These are phyloP conservation scores for Alentia gelatinosa DNA, from an alignment of 2,888 invertebrate species.

Conservation along the genomic window DNA sequence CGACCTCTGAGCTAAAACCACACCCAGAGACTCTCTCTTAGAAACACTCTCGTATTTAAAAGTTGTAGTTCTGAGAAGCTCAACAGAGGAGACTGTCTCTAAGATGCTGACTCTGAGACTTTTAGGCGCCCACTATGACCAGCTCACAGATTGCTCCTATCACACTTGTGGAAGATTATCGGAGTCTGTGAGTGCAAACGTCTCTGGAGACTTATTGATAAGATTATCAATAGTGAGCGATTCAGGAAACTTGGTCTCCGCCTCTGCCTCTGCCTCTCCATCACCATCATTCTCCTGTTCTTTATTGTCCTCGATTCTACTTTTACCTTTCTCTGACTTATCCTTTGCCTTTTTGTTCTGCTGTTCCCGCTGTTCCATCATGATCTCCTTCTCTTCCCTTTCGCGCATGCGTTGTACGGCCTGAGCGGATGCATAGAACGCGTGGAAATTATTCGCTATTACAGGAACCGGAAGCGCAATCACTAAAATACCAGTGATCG, in stretches of 20 bases:
- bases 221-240: constrained; percentile 20
- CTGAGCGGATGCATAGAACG: constrained; percentile 42
- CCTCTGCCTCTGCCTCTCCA: background rate
- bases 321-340: background rate
- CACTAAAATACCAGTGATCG: constrained; percentile 56
- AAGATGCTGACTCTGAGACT: too few relatives aligned
- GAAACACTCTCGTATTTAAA: too few relatives aligned
- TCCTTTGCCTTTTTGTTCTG: background rate
- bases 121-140: too few relatives aligned
- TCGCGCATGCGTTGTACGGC: constrained; percentile 51
- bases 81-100: too few relatives aligned
- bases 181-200: background rate
- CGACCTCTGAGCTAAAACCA: too few relatives aligned
- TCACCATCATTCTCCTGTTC: background rate
- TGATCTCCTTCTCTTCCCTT: constrained; percentile 39
- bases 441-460: constrained; percentile 54
- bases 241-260: constrained; percentile 2
- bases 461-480: constrained; percentile 56
- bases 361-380: background rate
- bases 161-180: constrained; percentile 17
- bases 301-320: background rate
- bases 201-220: background rate
- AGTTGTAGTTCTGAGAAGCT: too few relatives aligned
- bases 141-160: too few relatives aligned
- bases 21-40: too few relatives aligned